Evolutionary conservation across 2,113 vertebrate species (phyloP).

Genomic region (Verasper variegatus): DNA sequence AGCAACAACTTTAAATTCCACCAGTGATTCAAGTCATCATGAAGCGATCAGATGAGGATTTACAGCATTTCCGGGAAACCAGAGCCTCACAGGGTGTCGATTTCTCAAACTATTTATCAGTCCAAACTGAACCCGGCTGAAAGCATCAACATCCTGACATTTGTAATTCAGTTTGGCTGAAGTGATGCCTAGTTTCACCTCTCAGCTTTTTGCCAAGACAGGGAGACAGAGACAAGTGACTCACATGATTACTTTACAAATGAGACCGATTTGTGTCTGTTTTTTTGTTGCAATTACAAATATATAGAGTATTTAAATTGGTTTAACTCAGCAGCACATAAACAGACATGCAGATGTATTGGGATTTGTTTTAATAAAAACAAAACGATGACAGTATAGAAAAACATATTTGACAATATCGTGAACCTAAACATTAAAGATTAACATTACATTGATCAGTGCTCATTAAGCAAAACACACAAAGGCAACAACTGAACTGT

Average conservation of each 20-base stretch:
- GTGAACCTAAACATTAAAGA: slow-evolving; percentile 13
- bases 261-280: neutral
- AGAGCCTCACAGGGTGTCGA: neutral
- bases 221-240: neutral
- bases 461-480: slow-evolving; percentile 31
- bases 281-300: neutral
- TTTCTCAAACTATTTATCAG: neutral
- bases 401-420: slow-evolving; percentile 28
- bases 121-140: neutral
- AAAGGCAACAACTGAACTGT: slow-evolving; percentile 25
- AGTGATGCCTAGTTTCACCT: neutral
- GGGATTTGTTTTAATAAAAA: slow-evolving; percentile 55
- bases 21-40: neutral
- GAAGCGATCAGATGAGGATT: neutral
- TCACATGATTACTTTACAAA: neutral
- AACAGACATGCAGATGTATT: neutral
- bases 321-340: neutral
- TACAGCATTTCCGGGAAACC: slow-evolving; percentile 14
- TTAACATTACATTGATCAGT: slow-evolving; percentile 13
- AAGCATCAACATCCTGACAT: neutral
- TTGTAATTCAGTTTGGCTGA: neutral
- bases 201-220: neutral
- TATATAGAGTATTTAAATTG: neutral
- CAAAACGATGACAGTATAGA: slow-evolving; percentile 27
- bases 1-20: neutral